Evolutionary conservation across 37 sponge, comb jelly and placozoan species (phyloP), one percentile per base, ranked within the genome.

Genomic region (Crambe crambe): DNA sequence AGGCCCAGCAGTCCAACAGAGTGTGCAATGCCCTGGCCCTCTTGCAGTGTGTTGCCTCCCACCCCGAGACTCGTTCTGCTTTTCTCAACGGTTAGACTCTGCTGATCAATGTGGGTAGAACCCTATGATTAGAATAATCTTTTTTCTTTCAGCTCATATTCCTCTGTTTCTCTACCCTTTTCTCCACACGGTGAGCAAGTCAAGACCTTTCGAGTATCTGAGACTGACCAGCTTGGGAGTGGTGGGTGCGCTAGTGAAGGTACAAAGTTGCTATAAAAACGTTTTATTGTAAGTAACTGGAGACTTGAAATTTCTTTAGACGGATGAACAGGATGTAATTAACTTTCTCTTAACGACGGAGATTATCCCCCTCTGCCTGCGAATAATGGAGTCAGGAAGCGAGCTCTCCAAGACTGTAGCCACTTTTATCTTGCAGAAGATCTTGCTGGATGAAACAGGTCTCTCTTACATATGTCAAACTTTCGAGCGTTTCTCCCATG

Each of bases 1-100:
- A 94, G 95, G 95, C 94, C 34, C 91, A 88, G 47, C 98, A 97
- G 74, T 95, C 96, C 42, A 97, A 97, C 74, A 83, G 98, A 74
- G 98, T 97, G 60, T 97, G 98, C 81, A 97, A 97, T 88, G 96
- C 98, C 2, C 83, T 97, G 22, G 98, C 98, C 3, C 81, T 97
- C 6, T 81, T 97, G 44, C 98, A 97, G 80, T 97, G 98, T 83
- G 94, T 97, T 15, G 98, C 98, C 35, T 97, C 98, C 32, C 98
- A 97, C 63, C 87, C 94, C 6, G 98, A 97, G 34, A 97, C 98
- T 0, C 76, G 98, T 57, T 85, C 98, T 32, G 79, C 88, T 22
- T 97, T 97, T 76, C 78, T 97, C 26, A 79, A 80, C 42, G 95
- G 95, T 94, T 26, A 71, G 70, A 38, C 18, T 15, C 17, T 22